Evolutionary conservation across 2,888 invertebrate species (phyloP).

Genomic region (Drosophila diplacantha): DNA sequence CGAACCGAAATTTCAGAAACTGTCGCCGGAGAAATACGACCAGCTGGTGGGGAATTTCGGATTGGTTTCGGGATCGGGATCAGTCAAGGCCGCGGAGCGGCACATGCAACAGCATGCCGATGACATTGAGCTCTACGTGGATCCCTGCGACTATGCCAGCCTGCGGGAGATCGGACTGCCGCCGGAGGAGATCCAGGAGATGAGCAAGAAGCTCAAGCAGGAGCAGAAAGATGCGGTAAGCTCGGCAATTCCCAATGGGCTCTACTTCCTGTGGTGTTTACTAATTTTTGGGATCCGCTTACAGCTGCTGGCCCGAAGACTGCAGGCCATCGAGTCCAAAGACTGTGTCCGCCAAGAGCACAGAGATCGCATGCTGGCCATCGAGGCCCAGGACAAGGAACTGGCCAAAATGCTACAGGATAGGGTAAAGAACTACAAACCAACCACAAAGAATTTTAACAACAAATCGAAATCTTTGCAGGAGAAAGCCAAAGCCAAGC

Average conservation of each 20-base stretch:
- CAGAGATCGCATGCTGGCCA: conserved; percentile 83
- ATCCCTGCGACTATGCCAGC: conserved; percentile 75
- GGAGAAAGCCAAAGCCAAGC: conserved; percentile 84
- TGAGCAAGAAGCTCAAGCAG: conserved; percentile 81
- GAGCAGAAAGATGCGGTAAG: conserved; percentile 83
- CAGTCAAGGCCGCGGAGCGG: conserved; percentile 55
- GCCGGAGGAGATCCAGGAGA: conserved; percentile 80
- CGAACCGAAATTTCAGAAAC: conserved; percentile 76
- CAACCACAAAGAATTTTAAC: neutral
- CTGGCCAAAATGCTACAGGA: conserved; percentile 87
- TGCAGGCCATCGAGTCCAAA: conserved; percentile 87
- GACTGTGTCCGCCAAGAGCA: conserved; percentile 79
- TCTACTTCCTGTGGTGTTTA: too few relatives aligned
- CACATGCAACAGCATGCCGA: conserved; percentile 72
- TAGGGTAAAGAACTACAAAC: conserved; percentile 70
- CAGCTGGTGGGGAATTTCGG: conserved; percentile 71
- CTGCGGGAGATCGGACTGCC: conserved; percentile 79
- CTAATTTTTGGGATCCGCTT: neutral
- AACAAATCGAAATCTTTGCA: conserved; percentile 60
- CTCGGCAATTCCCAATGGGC: too few relatives aligned
- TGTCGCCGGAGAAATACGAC: conserved; percentile 75
- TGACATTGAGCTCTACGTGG: conserved; percentile 76
- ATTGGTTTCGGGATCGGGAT: conserved; percentile 25
- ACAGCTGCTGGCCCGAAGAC: conserved; percentile 84
- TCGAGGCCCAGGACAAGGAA: conserved; percentile 89